These are phyloP conservation scores for Xenops minutus DNA, from an alignment of 2,797 vertebrate species.

Conservation along the genomic window DNA sequence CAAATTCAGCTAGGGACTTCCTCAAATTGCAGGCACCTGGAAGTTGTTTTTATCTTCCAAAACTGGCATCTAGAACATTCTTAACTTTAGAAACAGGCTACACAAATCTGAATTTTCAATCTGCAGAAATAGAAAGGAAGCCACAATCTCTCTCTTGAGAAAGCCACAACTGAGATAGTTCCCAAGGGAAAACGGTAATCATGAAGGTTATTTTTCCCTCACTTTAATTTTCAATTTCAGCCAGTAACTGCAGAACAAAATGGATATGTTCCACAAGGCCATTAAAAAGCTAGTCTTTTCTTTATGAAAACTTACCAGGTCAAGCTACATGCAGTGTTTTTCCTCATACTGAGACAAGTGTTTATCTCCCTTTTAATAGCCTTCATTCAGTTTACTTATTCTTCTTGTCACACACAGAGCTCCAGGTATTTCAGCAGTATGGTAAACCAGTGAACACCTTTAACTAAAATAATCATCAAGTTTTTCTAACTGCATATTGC, in stretches of 20 bases:
- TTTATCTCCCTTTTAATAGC: neutral
- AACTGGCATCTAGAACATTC: conserved; percentile 12
- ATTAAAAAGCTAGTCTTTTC: conserved; percentile 2
- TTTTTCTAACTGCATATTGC: neutral
- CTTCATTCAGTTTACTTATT: neutral
- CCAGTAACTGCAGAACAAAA: conserved; percentile 35
- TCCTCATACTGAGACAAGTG: neutral
- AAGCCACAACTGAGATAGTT: conserved; percentile 45
- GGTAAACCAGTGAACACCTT: neutral
- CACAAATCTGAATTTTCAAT: conserved; percentile 27
- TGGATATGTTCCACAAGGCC: conserved; percentile 23
- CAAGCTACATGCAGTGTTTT: neutral
- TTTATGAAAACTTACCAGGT: conserved; percentile 5
- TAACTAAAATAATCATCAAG: neutral
- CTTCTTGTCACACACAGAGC: neutral
- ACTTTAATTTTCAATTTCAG: conserved; percentile 59
- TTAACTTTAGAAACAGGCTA: conserved; percentile 22
- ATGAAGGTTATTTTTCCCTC: conserved; percentile 20
- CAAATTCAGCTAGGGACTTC: neutral
- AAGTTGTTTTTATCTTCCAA: neutral
- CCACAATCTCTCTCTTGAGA: conserved; percentile 43
- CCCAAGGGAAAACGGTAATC: conserved; percentile 57
- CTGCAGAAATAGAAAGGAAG: conserved; percentile 29
- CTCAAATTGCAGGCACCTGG: conserved; percentile 22
- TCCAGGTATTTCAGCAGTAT: neutral